A percentile compares a stretch with the other conserved stretches of the same genome.
phyloP scores from a whole-genome alignment of 2,888 invertebrate species.

The Hydraecia micacea region DNA sequence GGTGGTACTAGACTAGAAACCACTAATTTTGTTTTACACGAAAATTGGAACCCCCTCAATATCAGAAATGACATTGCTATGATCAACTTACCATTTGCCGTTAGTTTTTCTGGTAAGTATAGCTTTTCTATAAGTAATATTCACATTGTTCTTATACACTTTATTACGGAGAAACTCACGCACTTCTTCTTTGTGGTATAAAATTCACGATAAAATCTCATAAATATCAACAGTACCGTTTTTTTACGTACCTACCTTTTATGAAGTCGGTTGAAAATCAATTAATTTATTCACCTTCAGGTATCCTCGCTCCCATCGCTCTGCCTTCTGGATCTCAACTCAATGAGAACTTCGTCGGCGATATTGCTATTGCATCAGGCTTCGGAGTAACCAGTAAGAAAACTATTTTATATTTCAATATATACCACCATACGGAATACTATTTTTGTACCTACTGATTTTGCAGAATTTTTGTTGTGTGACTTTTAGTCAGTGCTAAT shows the following conservation, averaged over 20 bases:
- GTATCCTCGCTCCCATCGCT: constrained; percentile 56
- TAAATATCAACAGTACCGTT: background rate
- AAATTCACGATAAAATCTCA: background rate
- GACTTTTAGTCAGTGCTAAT: background rate
- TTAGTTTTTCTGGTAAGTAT: background rate
- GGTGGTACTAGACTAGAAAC: constrained; percentile 75
- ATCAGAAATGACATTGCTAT: constrained; percentile 77
- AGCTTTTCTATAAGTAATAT: background rate
- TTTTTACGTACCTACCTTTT: background rate
- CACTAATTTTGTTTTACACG: constrained; percentile 69
- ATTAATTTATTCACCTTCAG: background rate
- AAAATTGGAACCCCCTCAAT: constrained; percentile 68
- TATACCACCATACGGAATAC: background rate
- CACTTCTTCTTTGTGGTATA: background rate
- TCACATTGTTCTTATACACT: background rate
- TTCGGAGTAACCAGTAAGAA: constrained; percentile 67
- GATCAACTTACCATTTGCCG: constrained; percentile 62
- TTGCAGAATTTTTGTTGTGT: background rate
- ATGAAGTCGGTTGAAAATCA: background rate
- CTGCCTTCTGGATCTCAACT: constrained; percentile 71
- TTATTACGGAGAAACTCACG: background rate
- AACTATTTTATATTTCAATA: background rate
- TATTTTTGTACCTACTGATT: background rate
- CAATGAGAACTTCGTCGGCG: constrained; percentile 69
- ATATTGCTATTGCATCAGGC: constrained; percentile 76